These are phyloP conservation scores for Halichondria panicea DNA, from an alignment of 37 sponge, comb jelly and placozoan species.

Conservation along the genomic window DNA sequence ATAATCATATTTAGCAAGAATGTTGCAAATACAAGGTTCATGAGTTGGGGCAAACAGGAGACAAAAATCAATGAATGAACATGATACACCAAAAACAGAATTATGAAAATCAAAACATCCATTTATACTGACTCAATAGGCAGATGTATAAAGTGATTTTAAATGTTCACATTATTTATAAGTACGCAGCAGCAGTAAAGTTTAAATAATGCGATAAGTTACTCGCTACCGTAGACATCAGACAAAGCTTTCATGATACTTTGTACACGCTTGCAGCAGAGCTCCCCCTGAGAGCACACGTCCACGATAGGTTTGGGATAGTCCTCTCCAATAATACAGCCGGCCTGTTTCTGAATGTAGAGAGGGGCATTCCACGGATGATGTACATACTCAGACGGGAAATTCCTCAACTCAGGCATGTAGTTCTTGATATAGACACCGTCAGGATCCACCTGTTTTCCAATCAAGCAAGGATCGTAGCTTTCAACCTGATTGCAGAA, in stretches of 20 bases:
- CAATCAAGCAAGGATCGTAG: conserved; percentile 54
- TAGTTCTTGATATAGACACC: conserved; percentile 78
- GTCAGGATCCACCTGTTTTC: conserved; percentile 78
- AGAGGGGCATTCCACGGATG: conserved; percentile 87
- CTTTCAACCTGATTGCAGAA: conserved; percentile 64
- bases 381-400: conserved; percentile 83
- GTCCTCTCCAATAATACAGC: conserved; percentile 81
- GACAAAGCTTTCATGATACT: conserved; percentile 43
- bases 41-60: too few species aligned
- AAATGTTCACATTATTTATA: too few species aligned
- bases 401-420: conserved; percentile 71
- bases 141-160: too few species aligned
- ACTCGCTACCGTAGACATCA: conserved; percentile 50
- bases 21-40: too few species aligned
- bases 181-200: too few species aligned
- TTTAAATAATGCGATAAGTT: too few species aligned
- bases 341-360: conserved; percentile 68
- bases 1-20: too few species aligned
- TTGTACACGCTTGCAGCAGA: conserved; percentile 71
- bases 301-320: conserved; percentile 84
- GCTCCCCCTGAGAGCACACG: conserved; percentile 40
- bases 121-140: too few species aligned
- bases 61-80: too few species aligned
- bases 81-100: too few species aligned
- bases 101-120: too few species aligned